Evolutionary conservation across 2,113 vertebrate genomes (phyloP).

Genomic region (Electrona antarctica): DNA sequence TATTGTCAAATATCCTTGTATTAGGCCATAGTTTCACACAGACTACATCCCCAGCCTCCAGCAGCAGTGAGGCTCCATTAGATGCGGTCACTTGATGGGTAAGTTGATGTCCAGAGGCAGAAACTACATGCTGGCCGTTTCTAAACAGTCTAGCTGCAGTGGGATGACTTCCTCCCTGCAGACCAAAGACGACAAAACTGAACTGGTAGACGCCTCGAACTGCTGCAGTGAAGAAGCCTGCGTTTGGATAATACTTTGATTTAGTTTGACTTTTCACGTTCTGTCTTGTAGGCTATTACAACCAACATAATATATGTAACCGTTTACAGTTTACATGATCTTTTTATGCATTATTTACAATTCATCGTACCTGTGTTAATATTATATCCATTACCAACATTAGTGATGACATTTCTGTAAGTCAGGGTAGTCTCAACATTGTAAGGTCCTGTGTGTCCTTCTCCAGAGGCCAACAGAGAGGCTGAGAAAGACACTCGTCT

Average conservation of each 20-base stretch:
- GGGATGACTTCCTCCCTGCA: no score
- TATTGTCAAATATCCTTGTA: neutral
- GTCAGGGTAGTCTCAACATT: neutral
- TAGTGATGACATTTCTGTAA: constrained; percentile 21
- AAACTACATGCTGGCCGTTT: no score
- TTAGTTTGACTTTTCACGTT: neutral
- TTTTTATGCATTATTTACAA: no score
- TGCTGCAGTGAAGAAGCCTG: constrained; percentile 37
- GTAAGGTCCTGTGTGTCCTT: neutral
- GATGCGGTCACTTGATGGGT: no score
- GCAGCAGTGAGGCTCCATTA: no score
- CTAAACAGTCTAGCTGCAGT: no score
- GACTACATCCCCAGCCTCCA: no score
- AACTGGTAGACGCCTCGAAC: constrained; percentile 31
- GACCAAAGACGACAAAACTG: neutral
- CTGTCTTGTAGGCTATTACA: neutral
- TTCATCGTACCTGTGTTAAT: constrained; percentile 31
- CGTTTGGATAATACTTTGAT: no score
- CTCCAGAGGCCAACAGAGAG: neutral
- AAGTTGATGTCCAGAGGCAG: no score
- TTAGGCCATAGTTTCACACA: no score
- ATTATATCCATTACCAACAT: constrained; percentile 22
- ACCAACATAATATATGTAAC: no score
- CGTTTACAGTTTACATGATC: no score
- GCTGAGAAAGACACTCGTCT: neutral